Evolutionary conservation across 2,797 vertebrate genomes (phyloP).

Genomic region (Epinephelus coioides): DNA sequence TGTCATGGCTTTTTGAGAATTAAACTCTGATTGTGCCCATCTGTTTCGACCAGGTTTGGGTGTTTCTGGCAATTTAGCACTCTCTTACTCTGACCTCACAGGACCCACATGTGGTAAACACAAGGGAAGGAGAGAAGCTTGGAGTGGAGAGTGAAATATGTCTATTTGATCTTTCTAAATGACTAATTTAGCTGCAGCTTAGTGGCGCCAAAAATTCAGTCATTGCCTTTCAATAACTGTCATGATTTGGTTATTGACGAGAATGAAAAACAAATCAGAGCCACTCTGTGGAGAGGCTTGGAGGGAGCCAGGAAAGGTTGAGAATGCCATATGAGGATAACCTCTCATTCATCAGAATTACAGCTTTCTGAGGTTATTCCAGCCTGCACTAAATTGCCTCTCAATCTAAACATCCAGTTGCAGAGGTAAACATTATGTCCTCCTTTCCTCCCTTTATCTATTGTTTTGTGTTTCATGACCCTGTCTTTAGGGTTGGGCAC

Average conservation of each 20-base stretch:
- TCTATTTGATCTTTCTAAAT: conserved; percentile 76
- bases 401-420: conserved; percentile 52
- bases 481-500: not conserved
- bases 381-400: conserved; percentile 59
- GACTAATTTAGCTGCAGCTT: conserved; percentile 69
- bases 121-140: not conserved
- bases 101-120: conserved; percentile 16
- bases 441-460: conserved; percentile 3
- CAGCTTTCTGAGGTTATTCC: conserved; percentile 52
- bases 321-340: conserved; percentile 54
- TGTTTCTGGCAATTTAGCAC: conserved; percentile 66
- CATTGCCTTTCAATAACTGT: conserved; percentile 63
- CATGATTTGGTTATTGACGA: conserved; percentile 63
- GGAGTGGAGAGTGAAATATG: conserved; percentile 43
- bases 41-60: conserved; percentile 70
- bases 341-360: conserved; percentile 70
- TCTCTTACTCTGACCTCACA: conserved; percentile 48
- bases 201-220: conserved; percentile 50
- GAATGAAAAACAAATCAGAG: conserved; percentile 74
- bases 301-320: conserved; percentile 17
- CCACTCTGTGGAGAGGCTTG: conserved; percentile 44
- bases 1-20: conserved; percentile 67
- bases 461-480: conserved; percentile 1
- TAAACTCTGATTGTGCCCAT: conserved; percentile 72
- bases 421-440: conserved; percentile 53